Evolutionary conservation across 2,888 invertebrate species (phyloP).

Genomic region (Hedychridium roseum): DNA sequence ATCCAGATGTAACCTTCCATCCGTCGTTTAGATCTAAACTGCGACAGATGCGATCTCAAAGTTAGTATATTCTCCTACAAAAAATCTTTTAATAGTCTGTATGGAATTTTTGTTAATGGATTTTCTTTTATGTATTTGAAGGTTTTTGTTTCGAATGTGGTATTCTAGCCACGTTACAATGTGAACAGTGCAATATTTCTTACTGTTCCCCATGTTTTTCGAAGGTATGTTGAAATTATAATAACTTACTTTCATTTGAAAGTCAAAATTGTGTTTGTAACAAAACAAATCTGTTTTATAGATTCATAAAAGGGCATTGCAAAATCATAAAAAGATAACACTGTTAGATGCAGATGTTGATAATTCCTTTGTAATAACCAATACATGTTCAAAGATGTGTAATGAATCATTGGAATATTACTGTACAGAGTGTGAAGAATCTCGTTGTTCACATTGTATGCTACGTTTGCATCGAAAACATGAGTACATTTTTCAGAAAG

Average conservation of each 20-base stretch:
- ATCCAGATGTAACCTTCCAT: conserved; percentile 32
- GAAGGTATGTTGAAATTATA: conserved; percentile 42
- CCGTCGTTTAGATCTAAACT: conserved; percentile 1
- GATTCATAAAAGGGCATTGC: conserved; percentile 55
- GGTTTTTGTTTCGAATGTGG: conserved; percentile 51
- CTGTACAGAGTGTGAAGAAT: conserved; percentile 60
- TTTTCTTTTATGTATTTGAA: conserved; percentile 25
- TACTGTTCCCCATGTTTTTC: conserved; percentile 50
- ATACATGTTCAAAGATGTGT: conserved; percentile 39
- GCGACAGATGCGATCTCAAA: conserved; percentile 8
- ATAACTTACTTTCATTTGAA: conserved; percentile 6
- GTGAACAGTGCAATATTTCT: conserved; percentile 45
- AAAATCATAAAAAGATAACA: conserved; percentile 45
- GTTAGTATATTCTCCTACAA: too few species aligned
- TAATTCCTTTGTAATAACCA: conserved; percentile 15
- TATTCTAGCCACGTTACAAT: conserved; percentile 37
- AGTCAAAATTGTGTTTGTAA: conserved; percentile 1
- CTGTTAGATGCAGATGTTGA: conserved; percentile 4
- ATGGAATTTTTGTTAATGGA: too few species aligned
- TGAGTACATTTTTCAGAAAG: conserved; percentile 36
- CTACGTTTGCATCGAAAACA: conserved; percentile 60
- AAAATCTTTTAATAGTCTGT: too few species aligned
- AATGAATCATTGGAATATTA: conserved; percentile 54
- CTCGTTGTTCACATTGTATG: conserved; percentile 63
- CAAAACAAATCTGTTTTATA: conserved; percentile 27